Base-by-base conservation (phyloP, 2,888 invertebrate species). In the Magallana nippona region DNA sequence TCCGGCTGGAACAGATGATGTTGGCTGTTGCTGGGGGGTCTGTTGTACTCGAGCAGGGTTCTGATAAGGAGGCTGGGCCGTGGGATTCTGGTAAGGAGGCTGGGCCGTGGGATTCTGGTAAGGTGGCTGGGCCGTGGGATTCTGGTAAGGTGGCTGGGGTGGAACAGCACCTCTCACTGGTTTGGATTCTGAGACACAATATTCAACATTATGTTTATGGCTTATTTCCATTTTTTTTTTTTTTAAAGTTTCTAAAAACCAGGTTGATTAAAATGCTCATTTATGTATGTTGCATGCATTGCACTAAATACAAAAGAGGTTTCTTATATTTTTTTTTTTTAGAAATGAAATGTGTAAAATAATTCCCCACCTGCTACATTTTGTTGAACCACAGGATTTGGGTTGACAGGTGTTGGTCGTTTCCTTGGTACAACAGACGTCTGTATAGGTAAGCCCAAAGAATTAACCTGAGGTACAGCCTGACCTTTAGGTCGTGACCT, bases 401-500 rank as follows among this genome's bases (percentile, higher is more conserved):
- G 88, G 81, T 89, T 90, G 83, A 88, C 89, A 83, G 88, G 90
- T 57, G 90, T 90, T 15, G 92, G 91, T 57, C 93, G 89, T 82
- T 91, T 90, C 27, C 93, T 87, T 3, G 93, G 93, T 8, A 90
- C 91, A 32, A 92, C 90, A 82, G 92, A 89, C 11, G 93, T 93
- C 81, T 92, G 93, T 62, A 93, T 90, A 60, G 94, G 93, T 55
- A 93, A 90, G n/a, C 90, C 91, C 63, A 92, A 86, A 22, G 88
- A 86, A 82, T 82, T 82, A 17, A 87, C 57, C 58, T 88, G 87
- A 81, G 89, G 86, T 58, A 91, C 82, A 85, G 87, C 88, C 82
- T 92, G 91, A 58, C 93, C 96, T 93, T 97, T 97, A 13, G 97
- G 97, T 89, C 97, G 95, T 93, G 97, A 97, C 82, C 97, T 95